These are phyloP conservation scores for Heliconius charithonia DNA, from an alignment of 2,888 invertebrate genomes.

Conservation along the genomic window DNA sequence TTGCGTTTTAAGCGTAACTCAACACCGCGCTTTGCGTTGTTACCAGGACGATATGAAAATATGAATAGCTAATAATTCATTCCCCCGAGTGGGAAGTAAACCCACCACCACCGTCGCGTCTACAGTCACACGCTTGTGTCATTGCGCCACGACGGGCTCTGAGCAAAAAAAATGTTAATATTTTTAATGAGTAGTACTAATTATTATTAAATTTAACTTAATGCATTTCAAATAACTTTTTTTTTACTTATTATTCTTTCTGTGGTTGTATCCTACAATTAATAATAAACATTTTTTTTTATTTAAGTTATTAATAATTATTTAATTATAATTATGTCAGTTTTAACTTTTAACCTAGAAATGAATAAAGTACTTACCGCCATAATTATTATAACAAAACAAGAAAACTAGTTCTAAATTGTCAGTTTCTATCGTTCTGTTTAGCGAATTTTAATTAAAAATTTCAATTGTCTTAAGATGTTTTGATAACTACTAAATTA, in stretches of 20 bases:
- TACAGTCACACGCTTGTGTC: too few relatives aligned
- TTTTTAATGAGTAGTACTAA: not conserved
- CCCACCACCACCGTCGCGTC: too few relatives aligned
- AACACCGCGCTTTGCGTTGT: too few relatives aligned
- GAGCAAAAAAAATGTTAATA: not conserved
- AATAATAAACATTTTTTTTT: too few relatives aligned
- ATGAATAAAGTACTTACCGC: constrained; percentile 6
- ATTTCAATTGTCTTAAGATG: not conserved
- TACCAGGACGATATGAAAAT: too few relatives aligned
- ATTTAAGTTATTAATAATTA: not conserved
- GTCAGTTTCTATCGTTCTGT: too few relatives aligned
- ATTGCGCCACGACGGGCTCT: too few relatives aligned
- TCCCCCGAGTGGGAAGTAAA: too few relatives aligned
- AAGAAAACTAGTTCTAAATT: not conserved
- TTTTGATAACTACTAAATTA: not conserved
- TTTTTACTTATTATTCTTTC: not conserved
- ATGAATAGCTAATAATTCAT: too few relatives aligned
- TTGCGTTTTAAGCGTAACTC: too few relatives aligned
- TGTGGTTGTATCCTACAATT: not conserved
- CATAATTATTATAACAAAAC: not conserved
- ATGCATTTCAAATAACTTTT: not conserved
- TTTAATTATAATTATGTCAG: not conserved
- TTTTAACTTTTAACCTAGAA: not conserved
- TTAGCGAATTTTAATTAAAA: not conserved
- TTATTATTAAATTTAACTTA: not conserved